These are phyloP conservation scores for Myopa testacea DNA, from an alignment of 2,888 invertebrate genomes.

Conservation along the genomic window DNA sequence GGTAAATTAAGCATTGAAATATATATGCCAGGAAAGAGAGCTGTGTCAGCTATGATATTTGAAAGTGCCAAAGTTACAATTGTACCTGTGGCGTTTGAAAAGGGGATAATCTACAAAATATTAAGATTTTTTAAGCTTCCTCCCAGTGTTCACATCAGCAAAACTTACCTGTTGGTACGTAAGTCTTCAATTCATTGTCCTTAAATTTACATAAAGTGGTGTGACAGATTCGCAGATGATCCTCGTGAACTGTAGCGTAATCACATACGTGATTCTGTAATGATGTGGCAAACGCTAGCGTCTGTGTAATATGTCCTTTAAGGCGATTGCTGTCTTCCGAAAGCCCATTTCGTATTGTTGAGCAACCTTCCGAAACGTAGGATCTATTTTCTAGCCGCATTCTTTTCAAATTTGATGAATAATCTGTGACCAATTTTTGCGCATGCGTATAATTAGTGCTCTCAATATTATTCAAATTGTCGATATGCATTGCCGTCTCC, in stretches of 20 bases:
- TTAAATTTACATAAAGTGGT: slow-evolving; percentile 69
- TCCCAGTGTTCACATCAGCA: background rate
- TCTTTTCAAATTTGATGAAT: slow-evolving; percentile 47
- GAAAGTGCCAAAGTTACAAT: no score
- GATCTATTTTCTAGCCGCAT: slow-evolving; percentile 44
- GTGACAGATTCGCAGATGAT: slow-evolving; percentile 62
- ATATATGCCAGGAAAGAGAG: no score
- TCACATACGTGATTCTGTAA: slow-evolving; percentile 61
- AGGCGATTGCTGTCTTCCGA: slow-evolving; percentile 51
- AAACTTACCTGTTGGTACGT: slow-evolving; percentile 61
- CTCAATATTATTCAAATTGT: slow-evolving; percentile 36
- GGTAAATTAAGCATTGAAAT: no score
- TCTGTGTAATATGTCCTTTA: slow-evolving; percentile 55
- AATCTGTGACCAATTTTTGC: slow-evolving; percentile 42
- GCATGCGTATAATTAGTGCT: slow-evolving; percentile 46
- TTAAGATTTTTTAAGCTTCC: background rate
- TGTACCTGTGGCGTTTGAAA: background rate
- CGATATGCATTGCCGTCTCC: slow-evolving; percentile 48
- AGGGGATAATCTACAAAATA: background rate
- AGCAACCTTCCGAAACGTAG: slow-evolving; percentile 44
- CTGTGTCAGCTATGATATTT: no score
- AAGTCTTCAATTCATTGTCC: slow-evolving; percentile 62
- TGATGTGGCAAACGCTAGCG: slow-evolving; percentile 60
- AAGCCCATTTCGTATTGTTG: slow-evolving; percentile 42
- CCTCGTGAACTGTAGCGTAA: slow-evolving; percentile 56